phyloP scores from a whole-genome alignment of 2,888 invertebrate species.

The Cryptophagus acutangulus region DNA sequence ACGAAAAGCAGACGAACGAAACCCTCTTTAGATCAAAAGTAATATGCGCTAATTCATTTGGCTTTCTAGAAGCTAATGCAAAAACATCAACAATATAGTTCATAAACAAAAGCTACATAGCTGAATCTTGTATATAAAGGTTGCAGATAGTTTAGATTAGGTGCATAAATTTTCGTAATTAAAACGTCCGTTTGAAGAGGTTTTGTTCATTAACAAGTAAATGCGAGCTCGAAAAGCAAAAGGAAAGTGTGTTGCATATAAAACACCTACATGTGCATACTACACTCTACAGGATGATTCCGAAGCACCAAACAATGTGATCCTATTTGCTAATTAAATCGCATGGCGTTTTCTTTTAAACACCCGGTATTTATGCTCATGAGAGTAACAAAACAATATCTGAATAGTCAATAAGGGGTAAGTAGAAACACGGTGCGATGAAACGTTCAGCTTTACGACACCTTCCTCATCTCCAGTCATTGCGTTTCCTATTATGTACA shows the following conservation, averaged over 20 bases:
- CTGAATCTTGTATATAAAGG: conserved; percentile 23
- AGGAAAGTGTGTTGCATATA: conserved; percentile 11
- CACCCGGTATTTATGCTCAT: background rate
- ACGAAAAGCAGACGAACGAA: too few relatives aligned
- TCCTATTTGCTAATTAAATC: too few relatives aligned
- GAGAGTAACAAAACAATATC: background rate
- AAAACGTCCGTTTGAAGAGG: conserved; percentile 30
- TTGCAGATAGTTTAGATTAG: conserved; percentile 29
- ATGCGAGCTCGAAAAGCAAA: conserved; percentile 19
- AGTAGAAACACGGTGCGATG: conserved; percentile 10
- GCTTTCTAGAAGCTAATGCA: too few relatives aligned
- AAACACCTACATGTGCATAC: conserved; percentile 9
- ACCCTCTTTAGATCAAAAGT: too few relatives aligned
- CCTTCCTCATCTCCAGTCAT: conserved; percentile 19
- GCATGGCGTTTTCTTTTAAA: too few relatives aligned
- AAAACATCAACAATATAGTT: too few relatives aligned
- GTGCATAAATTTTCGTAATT: conserved; percentile 31
- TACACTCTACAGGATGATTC: conserved; percentile 8
- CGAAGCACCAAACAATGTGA: too few relatives aligned
- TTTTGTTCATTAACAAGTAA: conserved; percentile 30
- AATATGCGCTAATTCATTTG: too few relatives aligned
- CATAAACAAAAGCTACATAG: too few relatives aligned
- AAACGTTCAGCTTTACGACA: conserved; percentile 28
- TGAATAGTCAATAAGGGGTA: background rate
- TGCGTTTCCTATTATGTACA: conserved; percentile 22